Evolutionary conservation across 2,888 invertebrate genomes (phyloP).

Genomic region (Drosophila neonasuta): DNA sequence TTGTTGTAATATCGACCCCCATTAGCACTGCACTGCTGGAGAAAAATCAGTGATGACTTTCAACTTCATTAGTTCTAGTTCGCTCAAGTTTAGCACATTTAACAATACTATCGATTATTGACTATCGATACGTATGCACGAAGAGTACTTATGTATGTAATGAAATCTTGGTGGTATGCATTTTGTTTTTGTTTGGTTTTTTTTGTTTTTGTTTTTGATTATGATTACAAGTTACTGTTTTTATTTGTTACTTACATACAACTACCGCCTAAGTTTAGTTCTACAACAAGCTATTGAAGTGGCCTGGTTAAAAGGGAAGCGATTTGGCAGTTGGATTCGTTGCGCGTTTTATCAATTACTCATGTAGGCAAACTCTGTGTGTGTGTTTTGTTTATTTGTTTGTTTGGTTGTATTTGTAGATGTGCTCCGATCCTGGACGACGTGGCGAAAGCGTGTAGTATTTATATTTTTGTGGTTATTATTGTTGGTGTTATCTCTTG

Average conservation of each 20-base stretch:
- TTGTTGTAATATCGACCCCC: neutral
- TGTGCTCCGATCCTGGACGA: conserved; percentile 44
- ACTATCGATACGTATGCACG: conserved; percentile 31
- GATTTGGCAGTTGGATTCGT: conserved; percentile 76
- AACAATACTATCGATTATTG: conserved; percentile 24
- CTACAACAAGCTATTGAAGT: conserved; percentile 68
- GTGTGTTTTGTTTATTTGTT: conserved; percentile 14
- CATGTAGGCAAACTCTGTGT: conserved; percentile 48
- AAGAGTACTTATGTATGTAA: conserved; percentile 37
- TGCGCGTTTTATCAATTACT: conserved; percentile 61
- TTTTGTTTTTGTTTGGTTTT: conserved; percentile 21
- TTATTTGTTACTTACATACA: conserved; percentile 64
- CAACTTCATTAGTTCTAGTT: neutral
- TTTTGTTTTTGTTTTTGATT: conserved; percentile 14
- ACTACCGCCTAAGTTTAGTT: conserved; percentile 58
- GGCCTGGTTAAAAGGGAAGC: conserved; percentile 64
- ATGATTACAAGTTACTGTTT: conserved; percentile 38
- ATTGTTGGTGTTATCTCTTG: conserved; percentile 3
- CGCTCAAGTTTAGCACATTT: conserved; percentile 28
- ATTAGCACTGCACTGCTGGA: conserved; percentile 22
- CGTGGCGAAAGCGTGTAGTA: conserved; percentile 48
- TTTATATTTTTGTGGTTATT: conserved; percentile 24
- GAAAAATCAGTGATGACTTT: conserved; percentile 19
- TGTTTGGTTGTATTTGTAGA: conserved; percentile 2
- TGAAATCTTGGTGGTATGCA: conserved; percentile 71